Percentiles rank a stretch among this genome's conserved stretches.
phyloP scores from a whole-genome alignment of 2,888 invertebrate species.

The Bellardia pandia region DNA sequence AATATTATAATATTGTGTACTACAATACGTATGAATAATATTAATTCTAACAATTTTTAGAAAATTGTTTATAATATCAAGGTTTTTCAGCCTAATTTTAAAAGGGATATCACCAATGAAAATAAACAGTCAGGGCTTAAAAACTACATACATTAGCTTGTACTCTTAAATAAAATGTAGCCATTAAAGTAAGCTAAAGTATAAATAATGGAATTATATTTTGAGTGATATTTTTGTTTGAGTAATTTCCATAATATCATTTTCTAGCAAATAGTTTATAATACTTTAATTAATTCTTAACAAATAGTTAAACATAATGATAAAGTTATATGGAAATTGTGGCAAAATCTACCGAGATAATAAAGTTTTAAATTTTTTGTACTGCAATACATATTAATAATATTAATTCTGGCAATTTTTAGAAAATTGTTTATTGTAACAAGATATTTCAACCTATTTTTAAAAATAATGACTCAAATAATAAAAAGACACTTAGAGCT shows the following conservation, averaged over 20 bases:
- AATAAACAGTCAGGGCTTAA: neutral
- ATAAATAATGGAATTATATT: too few species aligned
- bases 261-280: neutral
- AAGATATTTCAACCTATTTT: neutral
- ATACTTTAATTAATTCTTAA: neutral
- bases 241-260: neutral
- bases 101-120: neutral
- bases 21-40: conserved; percentile 18
- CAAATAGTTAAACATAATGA: neutral
- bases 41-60: neutral
- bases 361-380: neutral
- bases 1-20: neutral
- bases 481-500: neutral
- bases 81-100: neutral
- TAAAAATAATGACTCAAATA: neutral
- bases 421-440: neutral
- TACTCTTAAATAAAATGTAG: neutral
- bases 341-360: neutral
- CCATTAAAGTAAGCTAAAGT: too few species aligned
- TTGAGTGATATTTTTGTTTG: neutral
- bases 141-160: neutral
- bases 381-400: conserved; percentile 6
- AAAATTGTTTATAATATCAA: neutral
- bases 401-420: neutral
- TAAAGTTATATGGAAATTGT: neutral